These are phyloP conservation scores for Laothoe populi DNA, from an alignment of 2,888 invertebrate genomes.

Conservation along the genomic window DNA sequence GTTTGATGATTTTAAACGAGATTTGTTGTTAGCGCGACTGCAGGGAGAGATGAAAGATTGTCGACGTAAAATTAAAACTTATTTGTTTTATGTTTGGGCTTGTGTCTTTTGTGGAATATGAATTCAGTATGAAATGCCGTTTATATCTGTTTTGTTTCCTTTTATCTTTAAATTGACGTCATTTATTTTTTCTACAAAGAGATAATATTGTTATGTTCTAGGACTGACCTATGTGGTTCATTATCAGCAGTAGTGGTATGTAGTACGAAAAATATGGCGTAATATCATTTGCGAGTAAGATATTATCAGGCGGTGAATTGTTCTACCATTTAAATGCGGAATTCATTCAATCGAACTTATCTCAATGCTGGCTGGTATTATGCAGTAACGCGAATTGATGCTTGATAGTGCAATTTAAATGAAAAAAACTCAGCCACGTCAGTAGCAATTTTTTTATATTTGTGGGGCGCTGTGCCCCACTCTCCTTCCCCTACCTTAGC, in stretches of 20 bases:
- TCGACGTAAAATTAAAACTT: conserved; percentile 21
- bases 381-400: no score
- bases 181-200: neutral
- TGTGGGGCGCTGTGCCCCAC: no score
- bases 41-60: conserved; percentile 18
- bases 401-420: no score
- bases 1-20: conserved; percentile 25
- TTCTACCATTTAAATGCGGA: no score
- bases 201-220: neutral
- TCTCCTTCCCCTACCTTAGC: no score
- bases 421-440: no score
- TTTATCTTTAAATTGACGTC: neutral
- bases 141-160: neutral
- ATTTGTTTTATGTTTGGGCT: conserved; percentile 21
- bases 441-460: no score
- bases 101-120: conserved; percentile 20
- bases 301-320: no score
- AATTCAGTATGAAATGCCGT: conserved; percentile 3
- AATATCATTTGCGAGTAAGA: no score
- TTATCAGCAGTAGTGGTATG: neutral
- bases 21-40: conserved; percentile 12
- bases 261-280: neutral
- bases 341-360: no score
- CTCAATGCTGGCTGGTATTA: no score
- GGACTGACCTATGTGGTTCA: neutral